Percentiles rank a stretch among this genome's conserved stretches.
Evolutionary conservation across 2,888 invertebrate genomes (phyloP).

Genomic region (Hesperia comma): DNA sequence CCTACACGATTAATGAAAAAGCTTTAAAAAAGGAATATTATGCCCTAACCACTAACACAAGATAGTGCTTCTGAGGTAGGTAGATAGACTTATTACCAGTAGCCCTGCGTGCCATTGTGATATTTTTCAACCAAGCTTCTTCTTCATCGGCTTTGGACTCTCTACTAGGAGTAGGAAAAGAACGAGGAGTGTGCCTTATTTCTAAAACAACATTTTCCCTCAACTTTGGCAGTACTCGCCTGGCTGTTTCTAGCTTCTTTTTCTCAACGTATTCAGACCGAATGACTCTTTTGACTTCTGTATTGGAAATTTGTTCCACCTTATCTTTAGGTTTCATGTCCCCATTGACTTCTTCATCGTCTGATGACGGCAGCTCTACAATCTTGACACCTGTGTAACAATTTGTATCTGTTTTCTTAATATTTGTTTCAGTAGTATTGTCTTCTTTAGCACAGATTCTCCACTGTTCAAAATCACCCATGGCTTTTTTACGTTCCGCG

Average conservation of each 20-base stretch:
- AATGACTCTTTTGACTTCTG: slow-evolving; percentile 52
- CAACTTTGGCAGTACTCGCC: slow-evolving; percentile 79
- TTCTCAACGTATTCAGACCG: slow-evolving; percentile 68
- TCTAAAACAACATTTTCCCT: slow-evolving; percentile 84
- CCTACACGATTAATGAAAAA: too few relatives aligned
- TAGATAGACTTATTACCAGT: slow-evolving; percentile 61
- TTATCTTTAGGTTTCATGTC: slow-evolving; percentile 37
- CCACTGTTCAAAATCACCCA: slow-evolving; percentile 87
- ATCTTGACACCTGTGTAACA: slow-evolving; percentile 51
- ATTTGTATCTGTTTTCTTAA: slow-evolving; percentile 45
- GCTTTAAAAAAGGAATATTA: too few relatives aligned
- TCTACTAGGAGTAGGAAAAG: slow-evolving; percentile 92
- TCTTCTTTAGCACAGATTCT: slow-evolving; percentile 49
- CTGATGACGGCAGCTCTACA: slow-evolving; percentile 53
- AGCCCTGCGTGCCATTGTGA: slow-evolving; percentile 88
- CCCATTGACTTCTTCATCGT: slow-evolving; percentile 46
- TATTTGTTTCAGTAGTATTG: background rate
- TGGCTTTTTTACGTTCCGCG: slow-evolving; percentile 85
- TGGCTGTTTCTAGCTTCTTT: slow-evolving; percentile 64
- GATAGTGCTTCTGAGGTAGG: too few relatives aligned
- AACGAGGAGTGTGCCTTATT: slow-evolving; percentile 89
- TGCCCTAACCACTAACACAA: too few relatives aligned
- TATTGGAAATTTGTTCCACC: slow-evolving; percentile 44
- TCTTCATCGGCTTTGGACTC: slow-evolving; percentile 89
- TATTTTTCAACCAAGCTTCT: slow-evolving; percentile 91